Evolutionary conservation across 2,113 vertebrate genomes (phyloP), one percentile per base, ranked within the genome.

Genomic region (Poecilia latipinna): DNA sequence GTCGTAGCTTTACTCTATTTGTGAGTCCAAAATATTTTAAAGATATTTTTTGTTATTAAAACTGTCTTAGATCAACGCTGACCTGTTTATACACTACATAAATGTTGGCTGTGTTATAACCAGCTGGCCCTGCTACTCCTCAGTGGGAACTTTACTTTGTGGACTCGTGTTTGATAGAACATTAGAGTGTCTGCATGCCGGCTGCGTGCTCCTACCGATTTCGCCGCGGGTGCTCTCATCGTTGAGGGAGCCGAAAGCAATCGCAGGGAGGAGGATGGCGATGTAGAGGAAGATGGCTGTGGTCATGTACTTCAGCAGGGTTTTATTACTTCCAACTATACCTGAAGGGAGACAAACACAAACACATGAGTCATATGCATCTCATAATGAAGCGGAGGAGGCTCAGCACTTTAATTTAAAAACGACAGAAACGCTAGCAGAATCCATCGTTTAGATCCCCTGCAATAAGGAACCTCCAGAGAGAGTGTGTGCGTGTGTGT

Each of bases 241-340:
- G 0, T 99, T 99, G 88, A 99, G 96, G 4, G 97, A 98, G 63
- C 97, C 98, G 60, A 99, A 98, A 0, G 98, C 98, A 48, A 99
- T 98, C n/a, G 97, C 96, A 4, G 98, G 98, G 69, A 99, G 96
- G 69, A 99, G 96, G 90, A 98, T 98, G 83, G 96, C 96, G 19
- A 98, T 99, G 93, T 99, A 99, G 74, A 99, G 96, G 89, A 99
- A 99, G 85, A 99, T 96, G 90, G 97, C 97, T 4, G 98, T 99
- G 24, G 97, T 99, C 94, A 98, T 96, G 90, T 97, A 98, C 91
- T 99, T 99, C 75, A 98, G 95, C 86, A 99, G 94, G 66, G 96
- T 94, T 93, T 96, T 99, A 92, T 98, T 97, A 90, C 94, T 96
- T 87, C 98, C 97, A 37, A 97, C 94, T 33, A 99, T 90, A 88